Base-by-base conservation (phyloP, 2,888 invertebrate genomes). In the Heliconius ismenius region DNA sequence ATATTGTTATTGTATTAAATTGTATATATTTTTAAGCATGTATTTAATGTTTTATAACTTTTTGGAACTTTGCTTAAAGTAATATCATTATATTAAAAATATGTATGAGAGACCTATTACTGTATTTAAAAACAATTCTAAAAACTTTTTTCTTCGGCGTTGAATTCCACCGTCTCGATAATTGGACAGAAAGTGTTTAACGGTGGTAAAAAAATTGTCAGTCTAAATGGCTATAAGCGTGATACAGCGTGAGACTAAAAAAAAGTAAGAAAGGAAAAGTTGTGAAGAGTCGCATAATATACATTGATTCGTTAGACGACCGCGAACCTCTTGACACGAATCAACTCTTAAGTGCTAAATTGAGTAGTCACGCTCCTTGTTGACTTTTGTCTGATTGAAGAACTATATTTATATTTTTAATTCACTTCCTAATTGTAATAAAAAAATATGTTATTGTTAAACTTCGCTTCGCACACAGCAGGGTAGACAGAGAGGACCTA, bases 251-350 rank as follows among this genome's bases (percentile, higher is more conserved):
- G 21, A n/a, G 18, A 18, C 7, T 9, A 32, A 63, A 28, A 63
- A 18, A 28, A 28, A 63, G 18, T 32, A 3, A 63, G 2, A 32
- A 32, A 32, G 18, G 32, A 63, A 28, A 64, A 36, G 4, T 21
- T 36, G 11, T 36, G 21, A 36, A 11, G 36, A 36, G 6, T n/a
- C 58, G 58, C 3, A 58, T 58, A 58, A n/a, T 36, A 21, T n/a
- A 32, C 3, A 63, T 28, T 32, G 64, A n/a, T 64, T 64, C 32
- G 32, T 32, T 64, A 28, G 63, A 64, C 32, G 32, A 64, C 21
- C 64, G 32, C 11, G 10, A 32, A 32, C 64, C 21, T 32, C 64
- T 64, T 64, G 64, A 64, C 64, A 64, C 64, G 64, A 32, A 64
- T 64, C 64, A 64, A 32, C 32, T 32, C 32, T 64, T 64, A n/a